A percentile compares a stretch with the other conserved stretches of the same genome.
Evolutionary conservation across 2,888 invertebrate genomes (phyloP).

Genomic region (Punctoribates punctum): DNA sequence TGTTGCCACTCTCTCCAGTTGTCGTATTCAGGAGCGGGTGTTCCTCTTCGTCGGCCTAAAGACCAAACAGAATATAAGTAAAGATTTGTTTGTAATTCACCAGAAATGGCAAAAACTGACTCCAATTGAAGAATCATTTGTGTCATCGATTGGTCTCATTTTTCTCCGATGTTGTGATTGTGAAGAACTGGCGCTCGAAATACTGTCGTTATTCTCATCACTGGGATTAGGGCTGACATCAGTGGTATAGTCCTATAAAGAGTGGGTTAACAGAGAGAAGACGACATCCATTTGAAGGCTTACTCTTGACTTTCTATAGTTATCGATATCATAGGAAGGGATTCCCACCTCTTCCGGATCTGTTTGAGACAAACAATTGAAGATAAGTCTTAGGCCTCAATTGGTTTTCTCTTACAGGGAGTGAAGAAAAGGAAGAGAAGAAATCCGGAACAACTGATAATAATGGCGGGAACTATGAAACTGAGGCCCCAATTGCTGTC

Average conservation of each 20-base stretch:
- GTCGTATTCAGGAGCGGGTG: conserved; percentile 50
- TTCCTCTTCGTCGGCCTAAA: conserved; percentile 49
- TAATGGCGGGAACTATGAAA: conserved; percentile 81
- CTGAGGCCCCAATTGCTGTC: conserved; percentile 84
- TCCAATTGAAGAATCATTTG: no score
- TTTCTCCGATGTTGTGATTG: conserved; percentile 4
- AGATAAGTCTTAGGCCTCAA: background rate
- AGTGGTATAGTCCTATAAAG: background rate
- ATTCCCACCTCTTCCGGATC: conserved; percentile 73
- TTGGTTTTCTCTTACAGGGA: conserved; percentile 55
- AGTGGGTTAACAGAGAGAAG: background rate
- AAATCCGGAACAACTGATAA: conserved; percentile 64
- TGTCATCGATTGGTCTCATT: conserved; percentile 18
- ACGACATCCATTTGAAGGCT: no score
- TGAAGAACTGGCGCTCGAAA: background rate
- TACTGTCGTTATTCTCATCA: conserved; percentile 4
- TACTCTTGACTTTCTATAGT: conserved; percentile 6
- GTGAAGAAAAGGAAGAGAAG: conserved; percentile 77
- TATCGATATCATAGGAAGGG: conserved; percentile 51
- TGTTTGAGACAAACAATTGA: conserved; percentile 45
- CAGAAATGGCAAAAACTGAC: background rate
- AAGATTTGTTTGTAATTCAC: background rate
- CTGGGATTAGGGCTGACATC: conserved; percentile 69
- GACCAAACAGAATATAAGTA: background rate
- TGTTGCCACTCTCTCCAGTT: conserved; percentile 43